These are phyloP conservation scores for Brenthis daphne DNA, from an alignment of 2,888 invertebrate species.

Conservation along the genomic window DNA sequence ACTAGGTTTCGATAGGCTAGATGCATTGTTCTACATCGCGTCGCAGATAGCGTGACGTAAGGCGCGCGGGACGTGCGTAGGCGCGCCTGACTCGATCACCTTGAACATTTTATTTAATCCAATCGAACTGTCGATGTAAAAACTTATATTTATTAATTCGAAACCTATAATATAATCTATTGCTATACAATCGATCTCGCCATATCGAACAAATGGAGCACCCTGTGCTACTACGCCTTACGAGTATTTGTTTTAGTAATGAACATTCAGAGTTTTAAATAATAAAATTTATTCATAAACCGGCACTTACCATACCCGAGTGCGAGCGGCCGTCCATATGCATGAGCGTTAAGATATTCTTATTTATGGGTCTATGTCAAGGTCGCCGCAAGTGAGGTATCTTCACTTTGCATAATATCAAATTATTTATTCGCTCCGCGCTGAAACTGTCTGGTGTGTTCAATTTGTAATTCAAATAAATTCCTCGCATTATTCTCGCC, in stretches of 20 bases:
- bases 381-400: slow-evolving; percentile 72
- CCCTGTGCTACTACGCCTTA: slow-evolving; percentile 78
- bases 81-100: slow-evolving; percentile 71
- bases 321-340: slow-evolving; percentile 76
- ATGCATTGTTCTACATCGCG: slow-evolving; percentile 64
- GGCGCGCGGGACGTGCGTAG: slow-evolving; percentile 63
- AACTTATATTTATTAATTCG: slow-evolving; percentile 47
- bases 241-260: slow-evolving; percentile 83
- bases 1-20: slow-evolving; percentile 58
- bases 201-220: slow-evolving; percentile 51
- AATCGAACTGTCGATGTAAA: slow-evolving; percentile 55
- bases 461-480: slow-evolving; percentile 81
- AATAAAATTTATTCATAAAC: slow-evolving; percentile 82
- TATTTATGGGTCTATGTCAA: slow-evolving; percentile 81
- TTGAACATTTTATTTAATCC: slow-evolving; percentile 66
- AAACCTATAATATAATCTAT: slow-evolving; percentile 1
- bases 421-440: slow-evolving; percentile 79
- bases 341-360: slow-evolving; percentile 81
- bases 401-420: slow-evolving; percentile 80
- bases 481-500: slow-evolving; percentile 67
- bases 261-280: slow-evolving; percentile 81
- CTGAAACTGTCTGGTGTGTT: slow-evolving; percentile 74
- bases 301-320: slow-evolving; percentile 80
- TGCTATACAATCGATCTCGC: not conserved
- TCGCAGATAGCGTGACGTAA: slow-evolving; percentile 55